Base-by-base conservation (phyloP, 2,888 invertebrate species). In the Eupithecia exiguata region DNA sequence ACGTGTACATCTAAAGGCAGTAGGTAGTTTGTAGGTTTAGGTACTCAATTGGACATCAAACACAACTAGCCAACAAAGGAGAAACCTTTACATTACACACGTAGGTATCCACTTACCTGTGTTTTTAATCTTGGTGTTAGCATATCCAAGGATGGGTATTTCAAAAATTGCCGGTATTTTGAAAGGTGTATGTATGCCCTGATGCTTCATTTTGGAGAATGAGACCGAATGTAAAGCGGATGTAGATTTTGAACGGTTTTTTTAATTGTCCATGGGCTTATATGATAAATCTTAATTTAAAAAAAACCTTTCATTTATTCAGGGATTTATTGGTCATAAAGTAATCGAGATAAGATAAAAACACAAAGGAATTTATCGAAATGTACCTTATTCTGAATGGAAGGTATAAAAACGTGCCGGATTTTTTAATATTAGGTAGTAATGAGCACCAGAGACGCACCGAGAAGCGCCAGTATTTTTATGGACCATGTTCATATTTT, bases 401-500 rank as follows among this genome's bases (percentile, higher is more conserved):
- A 49, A 49, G n/a, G 49, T 49, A n/a, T 49, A 49, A 49, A 49
- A n/a, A n/a, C 6, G 46, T 46, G n/a, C 49, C 49, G 49, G 49
- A 7, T 49, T 49, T 49, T 49, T 49, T 49, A 9, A 18, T n/a
- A n/a, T n/a, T 49, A 6, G 1, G 40, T 46, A 18, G n/a, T n/a
- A n/a, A n/a, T n/a, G n/a, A n/a, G n/a, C n/a, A n/a, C n/a, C n/a
- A n/a, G n/a, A n/a, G n/a, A n/a, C n/a, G n/a, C n/a, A n/a, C n/a
- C 6, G 6, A 46, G 18, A 46, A 18, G 7, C 9, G n/a, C 6
- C 46, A 49, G n/a, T 49, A 49, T 49, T 18, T 49, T 49, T 49
- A 49, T n/a, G n/a, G n/a, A 49, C n/a, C 49, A 49, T n/a, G 49
- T 49, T 49, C n/a, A 49, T 49, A n/a, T 49, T 9, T 49, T 49